phyloP scores from a whole-genome alignment of 2,888 invertebrate species.

The Caenorhabditis sp. region DNA sequence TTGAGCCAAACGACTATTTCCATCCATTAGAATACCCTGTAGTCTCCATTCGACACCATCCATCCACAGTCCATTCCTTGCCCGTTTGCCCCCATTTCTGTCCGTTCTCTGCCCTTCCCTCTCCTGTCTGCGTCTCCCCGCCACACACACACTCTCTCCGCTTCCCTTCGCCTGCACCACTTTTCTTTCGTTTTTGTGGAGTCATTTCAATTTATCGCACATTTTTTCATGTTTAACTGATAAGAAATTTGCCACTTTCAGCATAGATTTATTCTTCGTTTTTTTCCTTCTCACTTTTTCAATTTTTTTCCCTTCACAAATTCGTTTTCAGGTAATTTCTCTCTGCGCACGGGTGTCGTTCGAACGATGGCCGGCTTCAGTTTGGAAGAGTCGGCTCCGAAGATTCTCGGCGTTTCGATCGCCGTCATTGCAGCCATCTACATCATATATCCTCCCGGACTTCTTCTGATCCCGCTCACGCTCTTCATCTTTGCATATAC shows the following conservation, averaged over 20 bases:
- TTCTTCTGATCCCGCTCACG: constrained; percentile 41
- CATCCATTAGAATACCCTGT: background rate
- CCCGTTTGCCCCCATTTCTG: background rate
- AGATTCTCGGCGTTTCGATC: constrained; percentile 39
- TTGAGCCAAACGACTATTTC: background rate
- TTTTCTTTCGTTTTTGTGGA: constrained; percentile 20
- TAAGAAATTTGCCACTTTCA: constrained; percentile 39
- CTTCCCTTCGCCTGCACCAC: constrained; percentile 8
- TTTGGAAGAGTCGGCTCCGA: constrained; percentile 57
- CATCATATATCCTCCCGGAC: constrained; percentile 52
- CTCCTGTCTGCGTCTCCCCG: constrained; percentile 40
- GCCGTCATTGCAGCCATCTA: constrained; percentile 52
- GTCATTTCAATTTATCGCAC: constrained; percentile 34
- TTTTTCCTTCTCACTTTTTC: background rate
- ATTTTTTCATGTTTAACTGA: constrained; percentile 23
- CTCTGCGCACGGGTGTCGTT: background rate
- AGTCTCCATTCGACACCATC: background rate
- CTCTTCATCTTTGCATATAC: constrained; percentile 44
- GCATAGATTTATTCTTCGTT: constrained; percentile 33
- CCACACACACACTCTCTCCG: constrained; percentile 28
- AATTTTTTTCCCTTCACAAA: background rate
- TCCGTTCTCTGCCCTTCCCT: constrained; percentile 40
- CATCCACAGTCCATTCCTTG: background rate
- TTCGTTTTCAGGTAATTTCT: constrained; percentile 29
- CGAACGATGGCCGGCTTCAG: constrained; percentile 63